Base-by-base conservation (phyloP, 2,797 vertebrate species). In the Austrolebias charrua region DNA sequence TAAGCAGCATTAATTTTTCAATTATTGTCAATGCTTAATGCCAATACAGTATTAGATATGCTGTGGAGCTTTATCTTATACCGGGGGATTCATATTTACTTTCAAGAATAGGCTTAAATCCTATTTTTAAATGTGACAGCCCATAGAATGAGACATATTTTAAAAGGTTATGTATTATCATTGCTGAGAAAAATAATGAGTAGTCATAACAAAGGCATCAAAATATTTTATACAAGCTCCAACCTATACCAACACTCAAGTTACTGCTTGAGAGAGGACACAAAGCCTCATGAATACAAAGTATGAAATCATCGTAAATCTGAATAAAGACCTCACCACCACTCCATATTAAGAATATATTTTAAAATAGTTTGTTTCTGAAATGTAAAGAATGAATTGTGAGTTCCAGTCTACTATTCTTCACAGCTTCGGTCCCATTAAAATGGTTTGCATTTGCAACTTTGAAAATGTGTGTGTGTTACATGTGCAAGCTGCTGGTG, bases 311-410 rank as follows among this genome's bases (percentile, higher is more conserved):
- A 53, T 35, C 33, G 54, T 12, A 68, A 66, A 79, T 78, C 60
- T 59, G 55, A 73, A 77, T 49, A 24, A 73, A 76, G 68, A 66
- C 61, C 38, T 58, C 63, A 66, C 49, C 57, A 15, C 62, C 74
- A 82, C 79, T 75, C 76, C 78, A 56, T 63, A 73, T 78, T 73
- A 81, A 76, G 67, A 80, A 69, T 15, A 14, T 58, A 51, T 75
- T 72, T 63, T 19, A 40, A 42, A n/a, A 44, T 73, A 67, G 68
- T 55, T 63, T 19, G 55, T 73, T 64, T 38, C 75, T 75, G 79
- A 76, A 81, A 81, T 58, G 70, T 62, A 83, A 90, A 89, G 77
- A 76, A 76, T 51, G 31, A 31, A 80, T 73, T 69, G 80, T 31
- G 76, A 76, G 79, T 73, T 50, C 48, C 55, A 52, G 64, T 75